Conservation (phyloP, 2,888 invertebrate species). For the Anarsia innoxiella region DNA sequence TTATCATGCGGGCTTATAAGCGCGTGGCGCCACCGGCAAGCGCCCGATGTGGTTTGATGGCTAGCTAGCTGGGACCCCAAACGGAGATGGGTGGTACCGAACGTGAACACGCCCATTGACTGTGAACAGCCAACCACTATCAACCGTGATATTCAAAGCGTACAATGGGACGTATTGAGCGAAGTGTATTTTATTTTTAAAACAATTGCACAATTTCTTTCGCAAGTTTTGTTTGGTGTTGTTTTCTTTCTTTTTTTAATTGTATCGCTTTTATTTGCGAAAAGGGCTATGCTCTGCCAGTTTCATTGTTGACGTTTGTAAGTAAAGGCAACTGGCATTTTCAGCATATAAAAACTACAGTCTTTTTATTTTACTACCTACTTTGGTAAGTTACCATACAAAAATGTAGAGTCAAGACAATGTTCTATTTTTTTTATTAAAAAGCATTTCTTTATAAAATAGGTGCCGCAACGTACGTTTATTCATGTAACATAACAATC, state of each 20-base stretch:
- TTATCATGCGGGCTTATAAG: slow-evolving; percentile 43
- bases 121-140: slow-evolving; percentile 40
- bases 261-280: slow-evolving; percentile 43
- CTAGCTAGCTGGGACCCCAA: slow-evolving; percentile 51
- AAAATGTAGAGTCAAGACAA: too few relatives aligned
- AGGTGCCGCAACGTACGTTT: too few relatives aligned
- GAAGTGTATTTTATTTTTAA: slow-evolving; percentile 60
- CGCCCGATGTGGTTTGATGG: slow-evolving; percentile 67
- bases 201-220: slow-evolving; percentile 45
- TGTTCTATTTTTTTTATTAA: too few relatives aligned
- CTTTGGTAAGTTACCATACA: too few relatives aligned
- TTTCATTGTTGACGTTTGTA: slow-evolving; percentile 45
- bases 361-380: too few relatives aligned
- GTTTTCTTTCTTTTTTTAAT: too few relatives aligned
- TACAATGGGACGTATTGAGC: slow-evolving; percentile 66
- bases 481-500: too few relatives aligned
- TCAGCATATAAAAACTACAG: slow-evolving; percentile 21
- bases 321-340: slow-evolving; percentile 40
- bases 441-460: too few relatives aligned
- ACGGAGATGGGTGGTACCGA: slow-evolving; percentile 53
- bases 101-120: slow-evolving; percentile 48
- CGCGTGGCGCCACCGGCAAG: slow-evolving; percentile 68
- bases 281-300: slow-evolving; percentile 44
- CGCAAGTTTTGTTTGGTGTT: slow-evolving; percentile 34
- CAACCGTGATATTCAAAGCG: slow-evolving; percentile 49